Base-by-base conservation (phyloP, 30 jellyfish, hydroid and myxozoan species). In the Aurelia coerulea region DNA sequence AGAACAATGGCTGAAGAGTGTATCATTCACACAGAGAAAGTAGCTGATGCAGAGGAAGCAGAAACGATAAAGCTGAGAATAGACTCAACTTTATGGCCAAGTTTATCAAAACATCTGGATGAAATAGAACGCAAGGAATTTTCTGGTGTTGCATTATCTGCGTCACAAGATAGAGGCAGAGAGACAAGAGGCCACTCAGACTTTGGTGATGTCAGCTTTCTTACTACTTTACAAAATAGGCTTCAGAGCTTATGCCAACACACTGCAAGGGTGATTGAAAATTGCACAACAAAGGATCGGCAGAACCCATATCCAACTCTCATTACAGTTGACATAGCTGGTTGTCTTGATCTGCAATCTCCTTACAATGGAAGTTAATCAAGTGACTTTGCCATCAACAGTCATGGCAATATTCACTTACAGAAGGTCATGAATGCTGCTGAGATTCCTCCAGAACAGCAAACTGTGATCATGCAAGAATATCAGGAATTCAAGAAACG, bases 361-460 rank as follows among this genome's bases (percentile, higher is more conserved):
- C 81, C 46, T 39, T 71, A 71, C 46, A 54, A 71, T 5, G 65
- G 62, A 71, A 14, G 65, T 8, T 35, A 71, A 54, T 34, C 81
- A 71, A 54, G 23, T 39, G 76, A 76, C 16, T 56, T 59, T 49
- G 13, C 77, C 39, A 77, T 77, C 33, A 62, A 56, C 23, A 77
- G 63, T 35, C 64, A 77, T 2, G 87, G 77, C 42, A 56, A 77
- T 53, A 56, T 77, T 59, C 72, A 29, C 77, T 58, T 77, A 35
- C 63, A 56, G 77, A 77, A 59, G 77, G 87, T 77, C 8, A 77
- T 77, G 77, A 59, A 54, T 77, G 87, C 77, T 77, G 77, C 87
- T 4, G 1, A 59, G 65, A 59, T 34, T 77, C 77, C 76, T 41
- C 87, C 60, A 59, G 87, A 77, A 58, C 29, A 23, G 29, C 29